These are phyloP conservation scores for Acridotheres tristis DNA, from an alignment of 2,797 vertebrate species.

Conservation along the genomic window DNA sequence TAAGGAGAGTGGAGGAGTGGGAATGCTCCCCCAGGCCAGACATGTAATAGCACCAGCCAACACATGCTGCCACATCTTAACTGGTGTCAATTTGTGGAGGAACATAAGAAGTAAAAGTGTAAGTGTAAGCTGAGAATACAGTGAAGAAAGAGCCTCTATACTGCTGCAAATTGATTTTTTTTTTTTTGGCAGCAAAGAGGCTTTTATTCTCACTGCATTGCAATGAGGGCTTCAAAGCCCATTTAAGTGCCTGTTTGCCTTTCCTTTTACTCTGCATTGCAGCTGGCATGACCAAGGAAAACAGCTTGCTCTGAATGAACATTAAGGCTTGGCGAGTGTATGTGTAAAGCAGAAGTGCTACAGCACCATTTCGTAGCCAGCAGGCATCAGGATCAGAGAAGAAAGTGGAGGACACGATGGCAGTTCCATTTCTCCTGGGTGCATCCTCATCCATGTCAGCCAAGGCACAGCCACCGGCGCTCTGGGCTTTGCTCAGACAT, in stretches of 20 bases:
- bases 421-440: not conserved
- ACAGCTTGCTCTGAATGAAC: constrained; percentile 36
- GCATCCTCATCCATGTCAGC: not conserved
- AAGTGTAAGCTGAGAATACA: not conserved
- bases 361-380: not conserved
- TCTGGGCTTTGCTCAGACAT: not conserved
- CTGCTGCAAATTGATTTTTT: not conserved
- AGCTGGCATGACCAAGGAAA: constrained; percentile 33
- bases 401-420: not conserved
- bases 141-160: not conserved
- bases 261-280: constrained; percentile 50
- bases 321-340: not conserved
- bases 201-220: constrained; percentile 13
- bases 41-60: not conserved
- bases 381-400: not conserved
- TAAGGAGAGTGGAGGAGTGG: not conserved
- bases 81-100: not conserved
- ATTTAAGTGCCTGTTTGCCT: constrained; percentile 40
- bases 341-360: not conserved
- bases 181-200: constrained; percentile 13
- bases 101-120: not conserved
- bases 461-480: fast-evolving
- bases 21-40: not conserved
- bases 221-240: constrained; percentile 34
- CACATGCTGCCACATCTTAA: fast-evolving